Percentiles rank a stretch among this genome's conserved stretches.
Conservation (phyloP, 2,888 invertebrate genomes). For the Penaeus monodon region DNA sequence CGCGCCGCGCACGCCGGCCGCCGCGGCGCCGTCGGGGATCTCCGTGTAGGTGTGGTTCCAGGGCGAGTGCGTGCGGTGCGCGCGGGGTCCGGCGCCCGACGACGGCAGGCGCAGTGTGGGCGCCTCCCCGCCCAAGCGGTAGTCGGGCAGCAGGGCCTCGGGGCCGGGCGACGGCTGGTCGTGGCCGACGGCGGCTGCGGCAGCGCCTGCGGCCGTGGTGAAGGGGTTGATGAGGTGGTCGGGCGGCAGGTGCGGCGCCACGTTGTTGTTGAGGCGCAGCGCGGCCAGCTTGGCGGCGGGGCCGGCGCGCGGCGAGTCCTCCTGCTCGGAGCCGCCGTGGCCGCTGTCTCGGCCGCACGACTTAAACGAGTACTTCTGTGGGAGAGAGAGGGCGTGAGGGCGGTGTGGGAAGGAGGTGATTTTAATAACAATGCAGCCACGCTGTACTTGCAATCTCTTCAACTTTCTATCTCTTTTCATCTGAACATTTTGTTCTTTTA, state of each 20-base stretch:
- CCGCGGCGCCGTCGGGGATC: conserved; percentile 73
- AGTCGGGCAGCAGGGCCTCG: conserved; percentile 63
- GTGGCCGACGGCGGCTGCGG: conserved; percentile 27
- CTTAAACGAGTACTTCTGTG: conserved; percentile 88
- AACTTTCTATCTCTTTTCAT: too few species aligned
- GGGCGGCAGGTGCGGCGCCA: conserved; percentile 73
- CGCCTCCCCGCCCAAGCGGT: conserved; percentile 59
- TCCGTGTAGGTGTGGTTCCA: conserved; percentile 85
- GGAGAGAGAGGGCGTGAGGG: conserved; percentile 8
- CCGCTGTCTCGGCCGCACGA: conserved; percentile 79
- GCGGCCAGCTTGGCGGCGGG: conserved; percentile 68
- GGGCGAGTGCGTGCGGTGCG: conserved; percentile 68
- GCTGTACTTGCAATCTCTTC: too few species aligned
- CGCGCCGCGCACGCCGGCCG: conserved; percentile 24
- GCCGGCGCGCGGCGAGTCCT: conserved; percentile 76
- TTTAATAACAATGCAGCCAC: too few species aligned
- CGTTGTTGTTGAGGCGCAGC: conserved; percentile 73
- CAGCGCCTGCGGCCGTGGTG: conserved; percentile 48
- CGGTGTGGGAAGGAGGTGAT: neutral
- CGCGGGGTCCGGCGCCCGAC: conserved; percentile 27
- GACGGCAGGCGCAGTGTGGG: conserved; percentile 55
- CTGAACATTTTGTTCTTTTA: too few species aligned
- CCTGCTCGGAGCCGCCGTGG: conserved; percentile 78
- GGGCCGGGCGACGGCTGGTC: conserved; percentile 47
- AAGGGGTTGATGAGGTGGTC: conserved; percentile 66